phyloP scores from a whole-genome alignment of 1,140 invertebrate species.

The Psix sp. region DNA sequence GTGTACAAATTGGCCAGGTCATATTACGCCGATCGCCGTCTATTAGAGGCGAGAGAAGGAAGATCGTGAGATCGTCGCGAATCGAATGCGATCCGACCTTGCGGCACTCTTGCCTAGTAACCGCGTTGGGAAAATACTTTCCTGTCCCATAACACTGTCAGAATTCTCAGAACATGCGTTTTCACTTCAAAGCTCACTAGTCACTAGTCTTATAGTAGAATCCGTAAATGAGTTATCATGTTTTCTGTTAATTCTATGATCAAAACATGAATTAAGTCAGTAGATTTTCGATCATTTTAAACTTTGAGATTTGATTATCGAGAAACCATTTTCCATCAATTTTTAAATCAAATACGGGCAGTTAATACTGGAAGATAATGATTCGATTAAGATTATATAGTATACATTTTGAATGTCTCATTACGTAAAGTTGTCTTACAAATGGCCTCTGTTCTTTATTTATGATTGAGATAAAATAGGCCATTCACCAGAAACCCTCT shows the following conservation, averaged over 20 bases:
- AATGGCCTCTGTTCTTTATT: too few species aligned
- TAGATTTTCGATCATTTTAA: too few species aligned
- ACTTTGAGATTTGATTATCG: too few species aligned
- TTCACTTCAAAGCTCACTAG: slow-evolving; percentile 56
- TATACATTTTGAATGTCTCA: too few species aligned
- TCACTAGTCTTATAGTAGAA: slow-evolving; percentile 33
- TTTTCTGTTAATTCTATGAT: slow-evolving; percentile 14
- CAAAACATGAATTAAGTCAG: too few species aligned
- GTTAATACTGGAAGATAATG: too few species aligned
- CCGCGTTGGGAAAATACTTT: slow-evolving; percentile 60
- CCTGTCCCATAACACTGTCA: slow-evolving; percentile 39
- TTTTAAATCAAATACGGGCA: too few species aligned
- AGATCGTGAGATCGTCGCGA: slow-evolving; percentile 59
- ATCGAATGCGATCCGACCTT: slow-evolving; percentile 56
- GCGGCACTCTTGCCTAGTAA: slow-evolving; percentile 59
- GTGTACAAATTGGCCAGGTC: slow-evolving; percentile 44
- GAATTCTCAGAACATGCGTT: slow-evolving; percentile 24
- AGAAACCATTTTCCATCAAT: too few species aligned
- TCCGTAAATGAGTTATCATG: slow-evolving; percentile 25
- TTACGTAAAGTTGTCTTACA: too few species aligned
- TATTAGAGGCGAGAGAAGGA: slow-evolving; percentile 49
- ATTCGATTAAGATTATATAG: too few species aligned
- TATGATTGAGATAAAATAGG: too few species aligned
- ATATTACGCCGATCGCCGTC: slow-evolving; percentile 54
- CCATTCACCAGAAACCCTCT: slow-evolving; percentile 1